A percentile compares a stretch with the other conserved stretches of the same genome.
Evolutionary conservation across 1,140 invertebrate genomes (phyloP).

Genomic region (Notospermus geniculatus): DNA sequence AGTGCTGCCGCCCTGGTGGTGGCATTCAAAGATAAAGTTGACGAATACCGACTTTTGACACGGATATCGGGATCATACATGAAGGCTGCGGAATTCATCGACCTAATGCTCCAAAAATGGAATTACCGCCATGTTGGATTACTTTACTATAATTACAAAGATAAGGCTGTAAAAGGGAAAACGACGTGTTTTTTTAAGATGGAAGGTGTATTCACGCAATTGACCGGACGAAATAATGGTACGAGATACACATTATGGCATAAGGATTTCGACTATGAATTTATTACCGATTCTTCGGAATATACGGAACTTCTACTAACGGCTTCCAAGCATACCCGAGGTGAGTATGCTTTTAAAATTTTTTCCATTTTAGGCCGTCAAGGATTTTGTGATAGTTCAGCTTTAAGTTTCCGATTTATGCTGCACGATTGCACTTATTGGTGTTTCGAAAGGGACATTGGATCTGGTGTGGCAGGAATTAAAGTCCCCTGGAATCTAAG

Average conservation of each 20-base stretch:
- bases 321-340: constrained; percentile 17
- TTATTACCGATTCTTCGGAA: not conserved
- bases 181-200: constrained; percentile 20
- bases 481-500: too few relatives aligned
- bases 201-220: constrained; percentile 11
- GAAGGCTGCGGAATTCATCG: not conserved
- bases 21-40: constrained; percentile 63
- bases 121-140: not conserved
- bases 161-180: not conserved
- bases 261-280: constrained; percentile 14
- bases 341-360: too few relatives aligned
- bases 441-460: too few relatives aligned
- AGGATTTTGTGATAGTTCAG: too few relatives aligned
- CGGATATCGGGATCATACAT: constrained; percentile 26
- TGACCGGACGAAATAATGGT: not conserved
- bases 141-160: not conserved
- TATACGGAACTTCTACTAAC: constrained; percentile 14
- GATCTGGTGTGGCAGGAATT: too few relatives aligned
- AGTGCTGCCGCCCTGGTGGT: constrained; percentile 81
- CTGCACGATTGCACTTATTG: too few relatives aligned
- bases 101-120: not conserved
- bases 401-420: too few relatives aligned
- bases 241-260: constrained; percentile 13
- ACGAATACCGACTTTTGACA: constrained; percentile 36
- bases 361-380: too few relatives aligned